Evolutionary conservation across 2,113 vertebrate species (phyloP), one percentile per base, ranked within the genome.

Genomic region (Podilymbus podiceps): DNA sequence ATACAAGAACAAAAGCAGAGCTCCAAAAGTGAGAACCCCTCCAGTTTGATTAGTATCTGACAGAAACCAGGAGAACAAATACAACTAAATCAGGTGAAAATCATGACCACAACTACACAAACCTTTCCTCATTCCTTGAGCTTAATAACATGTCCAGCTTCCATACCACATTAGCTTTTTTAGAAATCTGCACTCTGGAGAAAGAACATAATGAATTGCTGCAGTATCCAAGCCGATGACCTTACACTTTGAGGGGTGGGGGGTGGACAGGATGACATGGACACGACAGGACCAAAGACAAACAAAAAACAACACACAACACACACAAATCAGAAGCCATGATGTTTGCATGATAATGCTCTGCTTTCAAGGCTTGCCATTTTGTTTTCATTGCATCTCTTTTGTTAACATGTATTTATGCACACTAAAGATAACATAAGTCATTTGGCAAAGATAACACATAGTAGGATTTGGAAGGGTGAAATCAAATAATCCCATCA

Each of bases 351-450:
- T 69, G 46, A 85, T 8, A 90, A 69, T 55, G 85, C 55, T 91
- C 75, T 85, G 27, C 60, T 95, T 96, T 95, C 20, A 3, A 50
- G 62, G 27, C 30, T 47, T 86, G 59, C 84, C 94, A 80, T 87
- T 98, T 95, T 93, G 75, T 67, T 97, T 93, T 94, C 93, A 52
- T 86, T 87, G 59, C 67, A 53, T 71, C 38, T 40, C 95, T 92
- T 66, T 91, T 46, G 75, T 96, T 97, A 97, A 72, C 95, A 96
- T 95, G 93, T 94, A 96, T 97, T 97, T 97, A 90, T 96, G 93
- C 95, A 93, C 55, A 85, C 68, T 86, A 85, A 96, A 96, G 89
- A 96, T 95, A 95, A 95, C 88, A 93, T 42, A 97, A 97, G 89
- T 94, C 86, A 93, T 68, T 75, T 24, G 1, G 52, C 53, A 97